A percentile compares a stretch with the other conserved stretches of the same genome.
Evolutionary conservation across 2,113 vertebrate species (phyloP).

Genomic region (Clupea harengus): DNA sequence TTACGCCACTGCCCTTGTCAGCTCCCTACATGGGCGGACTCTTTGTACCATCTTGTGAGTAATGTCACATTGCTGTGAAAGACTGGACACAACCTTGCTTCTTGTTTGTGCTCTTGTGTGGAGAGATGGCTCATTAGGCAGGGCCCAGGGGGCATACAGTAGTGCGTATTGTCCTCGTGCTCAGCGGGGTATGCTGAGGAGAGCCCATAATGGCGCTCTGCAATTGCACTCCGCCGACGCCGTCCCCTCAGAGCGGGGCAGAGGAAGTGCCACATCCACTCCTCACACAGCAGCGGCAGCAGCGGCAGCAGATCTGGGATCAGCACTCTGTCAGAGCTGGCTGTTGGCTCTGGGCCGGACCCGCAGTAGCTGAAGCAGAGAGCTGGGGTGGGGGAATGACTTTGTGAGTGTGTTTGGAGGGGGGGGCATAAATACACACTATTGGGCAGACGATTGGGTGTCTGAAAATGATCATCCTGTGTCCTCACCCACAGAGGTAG

Average conservation of each 20-base stretch:
- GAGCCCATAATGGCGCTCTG: background rate
- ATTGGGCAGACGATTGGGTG: background rate
- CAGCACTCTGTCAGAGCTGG: background rate
- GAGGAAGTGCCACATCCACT: background rate
- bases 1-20: background rate
- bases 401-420: background rate
- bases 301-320: background rate
- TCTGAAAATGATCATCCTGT: background rate
- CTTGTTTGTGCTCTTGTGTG: background rate
- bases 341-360: background rate
- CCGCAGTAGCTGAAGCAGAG: background rate
- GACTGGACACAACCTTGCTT: background rate
- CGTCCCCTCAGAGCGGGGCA: background rate
- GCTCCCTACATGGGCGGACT: background rate
- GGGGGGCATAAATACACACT: background rate
- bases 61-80: background rate
- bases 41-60: background rate
- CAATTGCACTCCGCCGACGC: background rate
- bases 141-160: background rate
- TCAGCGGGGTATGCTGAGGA: background rate
- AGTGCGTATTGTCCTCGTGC: background rate
- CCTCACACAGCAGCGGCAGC: background rate
- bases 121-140: background rate
- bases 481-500: background rate
- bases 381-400: background rate